Conservation (phyloP, 2,797 vertebrate species). For the Streptopelia turtur region DNA sequence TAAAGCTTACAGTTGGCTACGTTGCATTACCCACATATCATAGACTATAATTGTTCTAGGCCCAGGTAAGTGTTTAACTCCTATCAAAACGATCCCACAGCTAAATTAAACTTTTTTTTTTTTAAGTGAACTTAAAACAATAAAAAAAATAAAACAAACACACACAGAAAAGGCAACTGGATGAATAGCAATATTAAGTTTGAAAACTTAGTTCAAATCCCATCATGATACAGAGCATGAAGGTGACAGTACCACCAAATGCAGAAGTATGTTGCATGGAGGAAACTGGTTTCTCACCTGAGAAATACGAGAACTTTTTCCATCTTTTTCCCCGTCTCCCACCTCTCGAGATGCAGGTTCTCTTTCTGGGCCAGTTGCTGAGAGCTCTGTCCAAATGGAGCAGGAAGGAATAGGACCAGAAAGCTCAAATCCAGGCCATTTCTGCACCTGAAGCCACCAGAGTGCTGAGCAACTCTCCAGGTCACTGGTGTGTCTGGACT, state of each 20-base stretch:
- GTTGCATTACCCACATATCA: constrained; percentile 26
- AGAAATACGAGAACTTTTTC: background rate
- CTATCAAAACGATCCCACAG: background rate
- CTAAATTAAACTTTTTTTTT: background rate
- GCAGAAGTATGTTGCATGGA: background rate
- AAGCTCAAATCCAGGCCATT: background rate
- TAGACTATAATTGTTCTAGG: constrained; percentile 31
- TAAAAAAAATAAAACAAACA: background rate
- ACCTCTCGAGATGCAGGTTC: background rate
- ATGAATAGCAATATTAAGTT: background rate
- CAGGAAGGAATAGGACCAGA: background rate
- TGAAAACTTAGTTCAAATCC: background rate
- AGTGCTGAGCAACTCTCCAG: background rate
- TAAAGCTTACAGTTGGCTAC: constrained; percentile 54
- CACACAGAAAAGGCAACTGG: background rate
- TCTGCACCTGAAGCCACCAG: background rate
- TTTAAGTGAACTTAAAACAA: background rate
- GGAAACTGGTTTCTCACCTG: background rate
- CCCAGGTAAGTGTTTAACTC: background rate
- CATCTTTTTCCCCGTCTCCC: background rate
- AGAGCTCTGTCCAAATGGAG: background rate
- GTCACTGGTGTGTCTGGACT: background rate
- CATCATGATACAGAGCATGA: fast-evolving
- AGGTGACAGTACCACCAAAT: background rate
- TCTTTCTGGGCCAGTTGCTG: no score